Conservation (phyloP, 2,113 vertebrate species). For the Dicentrarchus labrax region DNA sequence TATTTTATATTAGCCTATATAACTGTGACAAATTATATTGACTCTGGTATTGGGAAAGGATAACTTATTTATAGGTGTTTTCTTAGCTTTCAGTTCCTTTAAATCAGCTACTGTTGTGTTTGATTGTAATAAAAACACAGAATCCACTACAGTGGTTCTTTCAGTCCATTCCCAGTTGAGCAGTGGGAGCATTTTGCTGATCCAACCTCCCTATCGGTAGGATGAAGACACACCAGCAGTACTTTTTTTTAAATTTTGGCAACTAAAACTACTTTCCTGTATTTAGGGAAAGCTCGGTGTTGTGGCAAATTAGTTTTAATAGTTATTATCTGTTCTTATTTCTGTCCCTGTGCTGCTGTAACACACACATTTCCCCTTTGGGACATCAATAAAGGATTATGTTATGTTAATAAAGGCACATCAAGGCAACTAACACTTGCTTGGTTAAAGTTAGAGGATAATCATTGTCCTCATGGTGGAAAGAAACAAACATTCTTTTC, state of each 20-base stretch:
- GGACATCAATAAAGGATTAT: neutral
- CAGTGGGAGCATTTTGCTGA: neutral
- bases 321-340: neutral
- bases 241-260: neutral
- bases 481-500: neutral
- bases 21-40: no score
- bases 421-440: neutral
- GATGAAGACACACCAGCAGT: neutral
- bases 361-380: neutral
- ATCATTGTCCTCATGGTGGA: neutral
- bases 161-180: neutral
- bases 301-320: neutral
- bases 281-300: neutral
- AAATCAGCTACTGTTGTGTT: no score
- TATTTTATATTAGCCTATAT: no score
- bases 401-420: neutral
- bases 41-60: no score
- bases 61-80: no score
- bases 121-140: no score
- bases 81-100: no score
- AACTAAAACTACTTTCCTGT: neutral
- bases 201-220: neutral
- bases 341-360: no score
- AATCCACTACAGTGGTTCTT: no score
- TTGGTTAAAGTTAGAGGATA: neutral